Percentiles rank a stretch among this genome's conserved stretches.
These are phyloP conservation scores for Enteromius trimaculatus DNA, from an alignment of 2,797 vertebrate species.

Conservation along the genomic window DNA sequence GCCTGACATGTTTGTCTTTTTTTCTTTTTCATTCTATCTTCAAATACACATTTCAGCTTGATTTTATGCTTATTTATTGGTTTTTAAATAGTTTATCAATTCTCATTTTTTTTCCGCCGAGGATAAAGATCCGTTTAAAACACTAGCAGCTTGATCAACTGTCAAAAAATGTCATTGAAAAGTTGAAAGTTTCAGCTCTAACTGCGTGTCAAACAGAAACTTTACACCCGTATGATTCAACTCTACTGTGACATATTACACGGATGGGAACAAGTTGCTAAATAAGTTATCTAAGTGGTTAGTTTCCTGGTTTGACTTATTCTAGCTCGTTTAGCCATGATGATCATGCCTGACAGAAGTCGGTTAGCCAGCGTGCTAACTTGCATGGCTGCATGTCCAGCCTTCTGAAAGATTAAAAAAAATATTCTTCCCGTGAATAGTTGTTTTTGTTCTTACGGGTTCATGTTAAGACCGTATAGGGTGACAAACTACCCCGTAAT, in stretches of 20 bases:
- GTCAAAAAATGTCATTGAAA: conserved; percentile 30
- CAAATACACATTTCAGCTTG: not conserved
- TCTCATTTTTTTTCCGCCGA: not conserved
- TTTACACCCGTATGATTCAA: not conserved
- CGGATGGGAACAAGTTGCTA: not conserved
- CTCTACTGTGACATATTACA: not conserved
- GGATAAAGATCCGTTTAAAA: not conserved
- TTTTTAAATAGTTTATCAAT: not conserved
- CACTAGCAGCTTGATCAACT: not conserved
- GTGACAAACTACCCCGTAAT: not conserved
- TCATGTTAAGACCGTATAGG: not conserved
- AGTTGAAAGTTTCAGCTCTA: not conserved
- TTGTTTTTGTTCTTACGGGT: not conserved
- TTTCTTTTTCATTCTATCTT: not conserved
- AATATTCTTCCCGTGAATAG: not conserved
- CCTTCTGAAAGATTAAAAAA: not conserved
- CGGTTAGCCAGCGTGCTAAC: conserved; percentile 38
- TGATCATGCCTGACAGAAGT: conserved; percentile 27
- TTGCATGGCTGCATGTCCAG: conserved; percentile 31
- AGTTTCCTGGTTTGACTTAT: conserved; percentile 31
- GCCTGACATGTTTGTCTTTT: conserved; percentile 27
- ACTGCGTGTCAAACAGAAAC: not conserved
- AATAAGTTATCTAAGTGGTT: not conserved
- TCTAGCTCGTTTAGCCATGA: conserved; percentile 26
- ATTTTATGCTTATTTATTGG: not conserved